These are phyloP conservation scores for Punctoribates punctum DNA, from an alignment of 2,888 invertebrate genomes.

Conservation along the genomic window DNA sequence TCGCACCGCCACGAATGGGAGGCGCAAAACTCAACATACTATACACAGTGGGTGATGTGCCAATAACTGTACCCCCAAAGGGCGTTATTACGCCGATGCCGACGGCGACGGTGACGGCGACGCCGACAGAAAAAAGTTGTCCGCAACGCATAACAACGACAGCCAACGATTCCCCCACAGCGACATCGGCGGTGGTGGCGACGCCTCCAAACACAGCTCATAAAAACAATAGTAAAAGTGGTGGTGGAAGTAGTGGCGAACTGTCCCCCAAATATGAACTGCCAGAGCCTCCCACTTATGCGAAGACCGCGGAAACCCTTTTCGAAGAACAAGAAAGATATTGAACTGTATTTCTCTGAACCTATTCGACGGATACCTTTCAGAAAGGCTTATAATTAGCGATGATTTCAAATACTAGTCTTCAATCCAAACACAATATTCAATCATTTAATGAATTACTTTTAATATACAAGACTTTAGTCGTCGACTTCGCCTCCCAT, in stretches of 20 bases:
- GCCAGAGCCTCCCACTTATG: background rate
- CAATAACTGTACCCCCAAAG: background rate
- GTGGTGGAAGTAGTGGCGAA: slow-evolving; percentile 7
- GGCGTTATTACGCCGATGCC: background rate
- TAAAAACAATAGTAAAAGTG: slow-evolving; percentile 18
- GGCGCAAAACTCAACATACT: slow-evolving; percentile 43
- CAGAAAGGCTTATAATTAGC: too few relatives aligned
- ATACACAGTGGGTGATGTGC: slow-evolving; percentile 42
- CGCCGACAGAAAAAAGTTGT: background rate
- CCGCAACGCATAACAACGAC: background rate
- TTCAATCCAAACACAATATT: too few relatives aligned
- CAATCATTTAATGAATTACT: too few relatives aligned
- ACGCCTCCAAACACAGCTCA: too few relatives aligned
- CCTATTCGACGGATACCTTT: too few relatives aligned
- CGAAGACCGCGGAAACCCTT: background rate
- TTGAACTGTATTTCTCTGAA: too few relatives aligned
- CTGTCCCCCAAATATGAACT: background rate
- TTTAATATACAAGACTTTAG: too few relatives aligned
- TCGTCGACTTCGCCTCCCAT: too few relatives aligned
- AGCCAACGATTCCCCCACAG: background rate
- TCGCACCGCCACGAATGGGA: slow-evolving; percentile 42
- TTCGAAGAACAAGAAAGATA: slow-evolving; percentile 20
- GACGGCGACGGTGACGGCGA: background rate
- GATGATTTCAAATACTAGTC: too few relatives aligned
- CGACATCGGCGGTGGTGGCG: background rate